Conservation (phyloP, 2,797 vertebrate species). For the Pseudopleuronectes americanus region DNA sequence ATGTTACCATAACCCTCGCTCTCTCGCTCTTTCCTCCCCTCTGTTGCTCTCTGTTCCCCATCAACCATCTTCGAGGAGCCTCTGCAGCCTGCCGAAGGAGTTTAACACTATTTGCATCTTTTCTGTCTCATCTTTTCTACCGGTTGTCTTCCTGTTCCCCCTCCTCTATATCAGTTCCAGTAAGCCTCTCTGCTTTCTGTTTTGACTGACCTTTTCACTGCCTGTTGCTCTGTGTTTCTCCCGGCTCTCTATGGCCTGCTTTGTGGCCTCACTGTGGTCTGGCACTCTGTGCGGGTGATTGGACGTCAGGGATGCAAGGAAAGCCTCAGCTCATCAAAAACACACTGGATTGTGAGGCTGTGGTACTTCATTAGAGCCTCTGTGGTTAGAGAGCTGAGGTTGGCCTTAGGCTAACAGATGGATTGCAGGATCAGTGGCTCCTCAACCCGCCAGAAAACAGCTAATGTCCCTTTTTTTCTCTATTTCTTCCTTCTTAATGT, state of each 20-base stretch:
- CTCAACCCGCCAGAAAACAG: slow-evolving; percentile 42
- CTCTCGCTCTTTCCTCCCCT: slow-evolving; percentile 25
- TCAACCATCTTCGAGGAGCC: slow-evolving; percentile 45
- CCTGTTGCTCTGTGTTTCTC: slow-evolving; percentile 32
- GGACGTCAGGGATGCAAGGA: slow-evolving; percentile 67
- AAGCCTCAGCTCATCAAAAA: slow-evolving; percentile 71
- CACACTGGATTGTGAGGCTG: slow-evolving; percentile 53
- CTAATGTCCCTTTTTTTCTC: slow-evolving; percentile 40
- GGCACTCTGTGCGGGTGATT: slow-evolving; percentile 71
- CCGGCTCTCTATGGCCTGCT: slow-evolving; percentile 35
- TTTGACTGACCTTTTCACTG: slow-evolving; percentile 62
- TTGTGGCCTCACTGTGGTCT: slow-evolving; percentile 68
- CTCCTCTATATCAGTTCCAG: slow-evolving; percentile 30
- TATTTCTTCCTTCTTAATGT: slow-evolving; percentile 25
- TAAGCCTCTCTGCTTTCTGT: slow-evolving; percentile 47
- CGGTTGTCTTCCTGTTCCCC: slow-evolving; percentile 5
- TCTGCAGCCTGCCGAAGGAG: slow-evolving; percentile 18
- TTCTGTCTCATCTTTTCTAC: not conserved
- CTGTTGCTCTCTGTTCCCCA: slow-evolving; percentile 24
- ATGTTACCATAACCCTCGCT: slow-evolving; percentile 72
- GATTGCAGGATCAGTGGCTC: slow-evolving; percentile 66
- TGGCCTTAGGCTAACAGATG: slow-evolving; percentile 66
- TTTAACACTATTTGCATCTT: slow-evolving; percentile 3
- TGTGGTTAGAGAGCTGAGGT: slow-evolving; percentile 63
- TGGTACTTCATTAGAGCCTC: slow-evolving; percentile 68